phyloP scores from a whole-genome alignment of 2,797 vertebrate species.

The Spinus pinus region DNA sequence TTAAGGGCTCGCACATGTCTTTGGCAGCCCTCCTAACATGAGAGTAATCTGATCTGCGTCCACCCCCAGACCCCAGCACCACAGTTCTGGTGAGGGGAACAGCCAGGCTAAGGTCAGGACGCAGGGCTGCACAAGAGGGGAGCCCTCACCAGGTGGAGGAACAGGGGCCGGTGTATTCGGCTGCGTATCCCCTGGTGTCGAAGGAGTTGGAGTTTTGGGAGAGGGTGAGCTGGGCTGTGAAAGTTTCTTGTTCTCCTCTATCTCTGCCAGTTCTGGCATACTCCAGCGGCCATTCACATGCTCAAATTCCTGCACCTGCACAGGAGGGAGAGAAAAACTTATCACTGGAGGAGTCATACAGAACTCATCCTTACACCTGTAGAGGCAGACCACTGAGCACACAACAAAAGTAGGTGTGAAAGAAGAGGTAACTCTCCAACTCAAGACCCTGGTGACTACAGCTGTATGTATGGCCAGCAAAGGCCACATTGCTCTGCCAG shows the following conservation, averaged over 20 bases:
- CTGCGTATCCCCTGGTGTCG: slow-evolving; percentile 92
- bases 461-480: accelerated
- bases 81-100: slow-evolving; percentile 44
- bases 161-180: slow-evolving; percentile 88
- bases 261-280: slow-evolving; percentile 94
- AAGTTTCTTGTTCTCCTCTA: slow-evolving; percentile 93
- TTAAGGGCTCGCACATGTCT: slow-evolving; percentile 75
- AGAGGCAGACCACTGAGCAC: background rate
- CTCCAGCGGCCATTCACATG: slow-evolving; percentile 98
- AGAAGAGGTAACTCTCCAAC: background rate
- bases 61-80: slow-evolving; percentile 54
- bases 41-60: slow-evolving; percentile 75
- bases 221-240: slow-evolving; percentile 84
- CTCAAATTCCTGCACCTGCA: slow-evolving; percentile 96
- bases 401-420: background rate
- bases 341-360: background rate
- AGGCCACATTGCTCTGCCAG: background rate
- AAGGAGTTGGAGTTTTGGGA: slow-evolving; percentile 91
- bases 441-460: background rate
- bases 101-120: slow-evolving; percentile 35
- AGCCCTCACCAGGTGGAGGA: slow-evolving; percentile 77
- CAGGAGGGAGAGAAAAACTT: accelerated
- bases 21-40: slow-evolving; percentile 77
- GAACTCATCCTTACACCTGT: background rate
- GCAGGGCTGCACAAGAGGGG: background rate